A percentile compares a stretch with the other conserved stretches of the same genome.
phyloP scores from a whole-genome alignment of 2,113 vertebrate species.

The Gopherus evgoodei region DNA sequence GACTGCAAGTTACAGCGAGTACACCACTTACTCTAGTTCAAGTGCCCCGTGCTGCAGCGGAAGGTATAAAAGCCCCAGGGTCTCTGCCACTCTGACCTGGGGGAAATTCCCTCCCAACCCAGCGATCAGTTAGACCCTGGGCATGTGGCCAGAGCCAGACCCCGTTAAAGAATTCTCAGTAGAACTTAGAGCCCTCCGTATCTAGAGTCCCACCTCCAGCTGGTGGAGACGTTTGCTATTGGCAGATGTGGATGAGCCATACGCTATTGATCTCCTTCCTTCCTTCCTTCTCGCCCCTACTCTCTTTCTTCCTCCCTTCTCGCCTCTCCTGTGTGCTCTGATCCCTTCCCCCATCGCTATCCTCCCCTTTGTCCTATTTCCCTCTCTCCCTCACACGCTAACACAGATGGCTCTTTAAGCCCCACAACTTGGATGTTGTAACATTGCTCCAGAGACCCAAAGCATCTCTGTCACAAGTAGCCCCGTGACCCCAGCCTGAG shows the following conservation, averaged over 20 bases:
- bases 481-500: neutral
- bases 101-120: neutral
- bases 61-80: neutral
- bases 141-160: neutral
- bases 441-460: neutral
- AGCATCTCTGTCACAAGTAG: neutral
- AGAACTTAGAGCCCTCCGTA: too few species aligned
- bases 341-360: neutral
- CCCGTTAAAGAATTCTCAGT: too few species aligned
- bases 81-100: too few species aligned
- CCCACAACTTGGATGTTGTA: neutral
- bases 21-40: too few species aligned
- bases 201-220: too few species aligned
- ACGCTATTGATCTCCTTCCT: too few species aligned
- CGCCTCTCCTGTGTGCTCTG: neutral
- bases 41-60: too few species aligned
- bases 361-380: neutral
- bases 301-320: neutral
- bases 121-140: neutral
- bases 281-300: too few species aligned
- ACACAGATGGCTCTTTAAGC: neutral
- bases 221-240: too few species aligned
- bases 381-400: neutral
- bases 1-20: too few species aligned
- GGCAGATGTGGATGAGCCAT: too few species aligned